phyloP scores from a whole-genome alignment of 2,888 invertebrate genomes.

The Colletes collaris region DNA sequence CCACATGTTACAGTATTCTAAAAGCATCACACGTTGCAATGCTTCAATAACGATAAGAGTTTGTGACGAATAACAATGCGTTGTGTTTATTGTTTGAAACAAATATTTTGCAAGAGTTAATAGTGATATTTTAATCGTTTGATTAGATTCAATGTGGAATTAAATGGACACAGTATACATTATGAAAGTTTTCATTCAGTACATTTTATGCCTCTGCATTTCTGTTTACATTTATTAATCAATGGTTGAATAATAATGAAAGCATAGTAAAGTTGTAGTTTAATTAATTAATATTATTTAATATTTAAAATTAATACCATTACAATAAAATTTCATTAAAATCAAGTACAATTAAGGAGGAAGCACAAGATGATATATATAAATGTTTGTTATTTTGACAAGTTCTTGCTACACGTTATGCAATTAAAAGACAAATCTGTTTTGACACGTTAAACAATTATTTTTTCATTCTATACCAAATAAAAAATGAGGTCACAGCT shows the following conservation, averaged over 20 bases:
- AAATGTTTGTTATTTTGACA: not conserved
- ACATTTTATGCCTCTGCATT: conserved; percentile 6
- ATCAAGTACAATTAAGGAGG: too few species aligned
- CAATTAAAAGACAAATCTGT: conserved; percentile 35
- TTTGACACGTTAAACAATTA: conserved; percentile 29
- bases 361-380: not conserved
- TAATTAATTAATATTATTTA: too few species aligned
- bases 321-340: not conserved
- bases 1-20: conserved; percentile 65
- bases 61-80: conserved; percentile 35
- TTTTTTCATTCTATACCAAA: conserved; percentile 24
- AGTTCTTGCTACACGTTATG: not conserved
- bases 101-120: not conserved
- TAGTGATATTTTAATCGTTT: not conserved
- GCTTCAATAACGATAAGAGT: conserved; percentile 42
- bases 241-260: too few species aligned
- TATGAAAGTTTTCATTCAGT: not conserved
- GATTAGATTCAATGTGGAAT: not conserved
- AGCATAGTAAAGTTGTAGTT: too few species aligned
- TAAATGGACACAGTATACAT: not conserved
- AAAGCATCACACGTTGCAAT: conserved; percentile 64
- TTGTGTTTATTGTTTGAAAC: conserved; percentile 10
- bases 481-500: conserved; percentile 66
- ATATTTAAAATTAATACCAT: too few species aligned
- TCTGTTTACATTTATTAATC: not conserved